Conservation (phyloP, 2,888 invertebrate species). For the Drosophila algonquin region DNA sequence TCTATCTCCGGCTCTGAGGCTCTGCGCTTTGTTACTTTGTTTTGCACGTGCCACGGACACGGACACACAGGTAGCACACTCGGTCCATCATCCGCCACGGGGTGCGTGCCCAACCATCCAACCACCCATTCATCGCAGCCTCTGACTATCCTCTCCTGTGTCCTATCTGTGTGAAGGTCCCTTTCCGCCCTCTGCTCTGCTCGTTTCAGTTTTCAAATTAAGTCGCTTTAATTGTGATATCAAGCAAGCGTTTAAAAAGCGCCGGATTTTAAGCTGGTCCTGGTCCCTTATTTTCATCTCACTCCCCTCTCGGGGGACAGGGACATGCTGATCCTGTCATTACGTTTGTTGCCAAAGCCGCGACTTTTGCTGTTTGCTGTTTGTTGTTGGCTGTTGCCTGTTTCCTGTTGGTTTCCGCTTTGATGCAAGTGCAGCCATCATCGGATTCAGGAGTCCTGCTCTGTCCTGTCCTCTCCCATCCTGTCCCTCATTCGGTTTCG, state of each 20-base stretch:
- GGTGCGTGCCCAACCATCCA: slow-evolving; percentile 44
- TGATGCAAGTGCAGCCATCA: slow-evolving; percentile 53
- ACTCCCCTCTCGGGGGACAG: slow-evolving; percentile 5
- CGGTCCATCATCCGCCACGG: slow-evolving; percentile 49
- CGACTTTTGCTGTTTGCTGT: slow-evolving; percentile 73
- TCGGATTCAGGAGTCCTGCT: slow-evolving; percentile 1
- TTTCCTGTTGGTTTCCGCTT: slow-evolving; percentile 63
- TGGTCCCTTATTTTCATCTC: slow-evolving; percentile 30
- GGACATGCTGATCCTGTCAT: slow-evolving; percentile 70
- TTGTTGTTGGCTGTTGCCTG: slow-evolving; percentile 56
- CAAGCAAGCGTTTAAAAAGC: slow-evolving; percentile 73
- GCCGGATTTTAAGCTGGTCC: slow-evolving; percentile 57
- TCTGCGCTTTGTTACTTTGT: slow-evolving; percentile 64
- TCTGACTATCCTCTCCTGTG: slow-evolving; percentile 24
- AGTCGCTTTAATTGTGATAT: slow-evolving; percentile 81
- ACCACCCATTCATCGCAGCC: slow-evolving; percentile 14
- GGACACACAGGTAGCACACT: slow-evolving; percentile 55
- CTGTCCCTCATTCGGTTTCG: slow-evolving; percentile 7
- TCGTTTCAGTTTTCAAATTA: slow-evolving; percentile 78
- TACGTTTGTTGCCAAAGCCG: slow-evolving; percentile 76
- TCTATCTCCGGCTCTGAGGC: neutral
- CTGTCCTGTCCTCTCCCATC: neutral
- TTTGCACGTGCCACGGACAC: slow-evolving; percentile 67
- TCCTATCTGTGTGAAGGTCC: slow-evolving; percentile 7
- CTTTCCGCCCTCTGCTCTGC: slow-evolving; percentile 50